Evolutionary conservation across 2,797 vertebrate genomes (phyloP).

Genomic region (Scarus forsteni): DNA sequence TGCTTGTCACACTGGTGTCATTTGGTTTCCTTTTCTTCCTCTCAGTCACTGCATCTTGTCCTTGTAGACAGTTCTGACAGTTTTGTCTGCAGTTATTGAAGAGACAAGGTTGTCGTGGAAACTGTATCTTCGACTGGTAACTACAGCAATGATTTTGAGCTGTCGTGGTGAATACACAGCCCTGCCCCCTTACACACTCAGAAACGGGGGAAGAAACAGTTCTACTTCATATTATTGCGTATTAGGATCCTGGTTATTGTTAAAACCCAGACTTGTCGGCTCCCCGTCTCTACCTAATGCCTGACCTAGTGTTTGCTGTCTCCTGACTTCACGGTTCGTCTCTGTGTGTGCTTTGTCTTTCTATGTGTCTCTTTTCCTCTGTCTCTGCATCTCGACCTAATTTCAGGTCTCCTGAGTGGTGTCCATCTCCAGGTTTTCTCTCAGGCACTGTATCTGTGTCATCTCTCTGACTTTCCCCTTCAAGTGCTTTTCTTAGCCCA

Average conservation of each 20-base stretch:
- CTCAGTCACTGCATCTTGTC: slow-evolving; percentile 26
- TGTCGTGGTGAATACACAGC: slow-evolving; percentile 42
- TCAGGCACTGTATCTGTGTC: slow-evolving; percentile 66
- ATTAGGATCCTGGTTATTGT: slow-evolving; percentile 13
- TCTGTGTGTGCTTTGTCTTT: slow-evolving; percentile 1
- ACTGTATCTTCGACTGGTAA: slow-evolving; percentile 74
- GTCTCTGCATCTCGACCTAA: slow-evolving; percentile 29
- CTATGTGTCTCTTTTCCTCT: slow-evolving; percentile 7
- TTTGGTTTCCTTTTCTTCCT: background rate
- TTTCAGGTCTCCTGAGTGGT: slow-evolving; percentile 62
- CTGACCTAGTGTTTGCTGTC: background rate
- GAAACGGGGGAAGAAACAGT: slow-evolving; percentile 16
- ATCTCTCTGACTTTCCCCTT: slow-evolving; percentile 20
- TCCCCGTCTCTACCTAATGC: background rate
- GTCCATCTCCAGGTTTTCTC: slow-evolving; percentile 45
- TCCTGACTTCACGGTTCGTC: background rate
- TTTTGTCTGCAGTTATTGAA: slow-evolving; percentile 68
- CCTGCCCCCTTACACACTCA: slow-evolving; percentile 9
- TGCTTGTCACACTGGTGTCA: no score
- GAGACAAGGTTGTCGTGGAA: slow-evolving; percentile 82
- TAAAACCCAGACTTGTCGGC: slow-evolving; percentile 13
- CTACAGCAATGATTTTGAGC: slow-evolving; percentile 67
- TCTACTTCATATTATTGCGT: no score
- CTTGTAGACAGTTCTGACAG: slow-evolving; percentile 57
- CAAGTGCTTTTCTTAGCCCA: slow-evolving; percentile 65